Evolutionary conservation across 2,113 vertebrate species (phyloP), one percentile per base, ranked within the genome.

Genomic region (Podarcis cretensis): DNA sequence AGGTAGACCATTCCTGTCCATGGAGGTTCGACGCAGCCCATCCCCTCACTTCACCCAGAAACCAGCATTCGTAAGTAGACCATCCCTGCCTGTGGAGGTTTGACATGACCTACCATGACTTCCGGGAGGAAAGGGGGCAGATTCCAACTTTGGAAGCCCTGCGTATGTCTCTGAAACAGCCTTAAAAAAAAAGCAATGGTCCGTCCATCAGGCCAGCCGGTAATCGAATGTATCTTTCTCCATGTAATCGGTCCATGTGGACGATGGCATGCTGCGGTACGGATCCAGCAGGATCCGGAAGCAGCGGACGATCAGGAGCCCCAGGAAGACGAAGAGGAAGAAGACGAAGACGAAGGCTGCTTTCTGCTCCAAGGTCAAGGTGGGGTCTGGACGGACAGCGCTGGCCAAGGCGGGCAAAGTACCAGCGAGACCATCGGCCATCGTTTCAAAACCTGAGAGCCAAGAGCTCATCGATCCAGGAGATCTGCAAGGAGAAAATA

Each of bases 181-280:
- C 32, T 35, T 35, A 2, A 6, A 16, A 63, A 18, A 35, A n/a
- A 27, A 27, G 9, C 9, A 48, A 3, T 1, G 27, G 6, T 23
- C 48, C 20, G 2, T 2, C 14, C 16, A 66, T 98, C 96, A 98
- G 94, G 97, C 97, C 84, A 98, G 97, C 93, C 97, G 96, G 87
- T 98, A 98, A 89, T 98, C 97, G 16, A 98, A 97, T 0, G 97
- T 97, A 95, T 98, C 98, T 85, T 98, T 98, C 92, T 98, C 98
- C 88, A 97, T 97, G 93, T 98, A 97, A 93, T 98, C 97, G 16
- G 97, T 98, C 97, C 98, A 98, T 74, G 97, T 98, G 94, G 97
- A 97, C 3, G 97, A 97, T 32, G 98, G 97, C 97, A 98, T 98
- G 92, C 97, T 98, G 87, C 97, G 97, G 93, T 98, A 98, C 0